Conservation (phyloP, 1,140 invertebrate genomes). For the Notospermus geniculatus region DNA sequence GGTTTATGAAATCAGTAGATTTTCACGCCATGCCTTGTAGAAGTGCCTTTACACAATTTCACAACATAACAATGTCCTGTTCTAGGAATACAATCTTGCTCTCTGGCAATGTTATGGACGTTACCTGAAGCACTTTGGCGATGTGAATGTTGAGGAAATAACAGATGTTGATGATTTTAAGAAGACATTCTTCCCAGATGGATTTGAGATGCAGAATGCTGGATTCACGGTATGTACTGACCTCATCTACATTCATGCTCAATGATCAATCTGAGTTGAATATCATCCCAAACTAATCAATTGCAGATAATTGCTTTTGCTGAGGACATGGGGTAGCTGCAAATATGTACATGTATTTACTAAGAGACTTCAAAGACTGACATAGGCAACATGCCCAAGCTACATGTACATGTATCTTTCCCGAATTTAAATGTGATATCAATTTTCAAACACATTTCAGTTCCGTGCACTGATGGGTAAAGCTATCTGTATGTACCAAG, state of each 20-base stretch:
- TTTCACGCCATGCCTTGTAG: too few species aligned
- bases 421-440: too few species aligned
- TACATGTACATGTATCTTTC: too few species aligned
- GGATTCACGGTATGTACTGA: conserved; percentile 38
- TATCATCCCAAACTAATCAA: not conserved
- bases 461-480: conserved; percentile 54
- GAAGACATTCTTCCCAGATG: conserved; percentile 43
- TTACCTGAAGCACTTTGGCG: conserved; percentile 47
- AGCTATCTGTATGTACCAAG: conserved; percentile 50
- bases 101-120: conserved; percentile 53
- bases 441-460: conserved; percentile 25
- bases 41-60: too few species aligned
- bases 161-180: conserved; percentile 44
- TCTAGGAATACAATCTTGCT: conserved; percentile 50
- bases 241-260: not conserved
- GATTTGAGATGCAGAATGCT: conserved; percentile 44
- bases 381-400: too few species aligned
- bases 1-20: too few species aligned
- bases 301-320: not conserved
- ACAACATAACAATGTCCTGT: too few species aligned
- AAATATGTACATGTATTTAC: conserved; percentile 1
- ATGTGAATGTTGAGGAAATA: conserved; percentile 47
- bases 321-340: not conserved
- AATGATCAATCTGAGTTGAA: not conserved
- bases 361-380: too few species aligned